Evolutionary conservation across 2,888 invertebrate species (phyloP).

Genomic region (Dione vanillae): DNA sequence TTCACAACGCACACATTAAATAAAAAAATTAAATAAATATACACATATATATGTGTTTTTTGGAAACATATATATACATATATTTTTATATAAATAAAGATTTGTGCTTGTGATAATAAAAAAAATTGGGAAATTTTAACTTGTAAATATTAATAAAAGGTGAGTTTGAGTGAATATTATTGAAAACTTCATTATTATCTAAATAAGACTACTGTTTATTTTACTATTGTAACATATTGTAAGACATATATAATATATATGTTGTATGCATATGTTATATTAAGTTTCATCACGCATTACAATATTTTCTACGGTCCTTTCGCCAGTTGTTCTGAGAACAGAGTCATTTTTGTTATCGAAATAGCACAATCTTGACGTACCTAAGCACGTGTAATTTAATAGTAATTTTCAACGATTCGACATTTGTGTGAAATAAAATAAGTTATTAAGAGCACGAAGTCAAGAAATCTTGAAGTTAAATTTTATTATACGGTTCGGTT

Average conservation of each 20-base stretch:
- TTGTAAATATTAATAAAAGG: background rate
- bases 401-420: slow-evolving; percentile 13
- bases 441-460: background rate
- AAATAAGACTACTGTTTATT: background rate
- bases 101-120: background rate
- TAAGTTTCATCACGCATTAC: slow-evolving; percentile 7
- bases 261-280: background rate
- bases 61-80: no score
- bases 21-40: background rate
- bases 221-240: background rate
- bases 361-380: slow-evolving; percentile 4
- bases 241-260: background rate
- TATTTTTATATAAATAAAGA: no score
- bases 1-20: slow-evolving; percentile 11
- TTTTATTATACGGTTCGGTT: background rate
- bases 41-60: no score
- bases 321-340: slow-evolving; percentile 2
- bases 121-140: background rate
- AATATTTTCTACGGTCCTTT: slow-evolving; percentile 7
- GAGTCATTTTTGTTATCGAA: slow-evolving; percentile 7
- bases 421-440: background rate
- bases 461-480: background rate
- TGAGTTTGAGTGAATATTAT: background rate
- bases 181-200: background rate
- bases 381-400: slow-evolving; percentile 2